Conservation (phyloP, 2,888 invertebrate species). For the Desoria tigrina region DNA sequence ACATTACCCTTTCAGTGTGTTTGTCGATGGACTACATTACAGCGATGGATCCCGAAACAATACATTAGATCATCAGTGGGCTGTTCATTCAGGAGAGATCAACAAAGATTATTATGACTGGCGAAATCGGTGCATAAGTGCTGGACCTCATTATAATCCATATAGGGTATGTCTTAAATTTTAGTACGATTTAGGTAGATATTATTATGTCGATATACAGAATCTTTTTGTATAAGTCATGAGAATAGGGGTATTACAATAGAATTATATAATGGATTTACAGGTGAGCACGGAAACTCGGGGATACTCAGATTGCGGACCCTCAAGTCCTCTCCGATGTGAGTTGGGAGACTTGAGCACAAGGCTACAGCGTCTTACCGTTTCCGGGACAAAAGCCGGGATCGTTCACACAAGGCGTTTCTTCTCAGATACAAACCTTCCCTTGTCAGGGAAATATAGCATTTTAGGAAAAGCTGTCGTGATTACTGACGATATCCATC, state of each 20-base stretch:
- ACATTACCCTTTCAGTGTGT: slow-evolving; percentile 49
- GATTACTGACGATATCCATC: slow-evolving; percentile 83
- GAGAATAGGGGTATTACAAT: slow-evolving; percentile 1
- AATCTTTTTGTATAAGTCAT: background rate
- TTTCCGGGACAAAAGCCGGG: slow-evolving; percentile 72
- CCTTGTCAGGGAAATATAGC: slow-evolving; percentile 72
- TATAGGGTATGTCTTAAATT: slow-evolving; percentile 61
- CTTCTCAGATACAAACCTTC: slow-evolving; percentile 76
- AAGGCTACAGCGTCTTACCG: slow-evolving; percentile 62
- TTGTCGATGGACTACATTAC: slow-evolving; percentile 81
- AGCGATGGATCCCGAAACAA: slow-evolving; percentile 71
- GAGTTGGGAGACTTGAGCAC: slow-evolving; percentile 70
- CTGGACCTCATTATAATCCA: slow-evolving; percentile 77
- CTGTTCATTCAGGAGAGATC: slow-evolving; percentile 74
- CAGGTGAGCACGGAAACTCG: slow-evolving; percentile 51
- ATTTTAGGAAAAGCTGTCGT: slow-evolving; percentile 81
- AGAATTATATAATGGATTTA: slow-evolving; percentile 2
- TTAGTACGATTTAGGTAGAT: slow-evolving; percentile 20
- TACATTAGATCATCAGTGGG: slow-evolving; percentile 68
- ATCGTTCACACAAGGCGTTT: slow-evolving; percentile 69
- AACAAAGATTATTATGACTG: slow-evolving; percentile 89
- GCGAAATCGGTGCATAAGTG: slow-evolving; percentile 79
- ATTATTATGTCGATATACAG: slow-evolving; percentile 3
- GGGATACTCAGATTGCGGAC: slow-evolving; percentile 56
- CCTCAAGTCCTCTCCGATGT: slow-evolving; percentile 57